A percentile compares a stretch with the other conserved stretches of the same genome.
These are phyloP conservation scores for Diloba caeruleocephala DNA, from an alignment of 2,888 invertebrate species.

Conservation along the genomic window DNA sequence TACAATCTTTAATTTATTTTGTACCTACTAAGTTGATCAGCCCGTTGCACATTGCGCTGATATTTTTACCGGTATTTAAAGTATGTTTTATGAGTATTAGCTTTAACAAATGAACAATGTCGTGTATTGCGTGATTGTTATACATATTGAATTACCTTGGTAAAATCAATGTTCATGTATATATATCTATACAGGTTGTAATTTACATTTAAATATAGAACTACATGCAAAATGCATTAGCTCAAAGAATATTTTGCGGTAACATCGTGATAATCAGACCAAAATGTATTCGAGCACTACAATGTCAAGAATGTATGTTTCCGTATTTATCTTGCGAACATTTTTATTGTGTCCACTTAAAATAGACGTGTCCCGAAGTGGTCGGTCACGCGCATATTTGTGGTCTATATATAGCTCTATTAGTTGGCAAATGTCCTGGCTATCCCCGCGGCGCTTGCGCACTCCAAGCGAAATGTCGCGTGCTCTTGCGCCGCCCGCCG, in stretches of 20 bases:
- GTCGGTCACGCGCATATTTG: constrained; percentile 84
- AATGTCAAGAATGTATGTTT: constrained; percentile 54
- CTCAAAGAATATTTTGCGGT: background rate
- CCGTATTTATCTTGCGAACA: constrained; percentile 68
- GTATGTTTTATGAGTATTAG: constrained; percentile 8
- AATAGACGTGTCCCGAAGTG: constrained; percentile 77
- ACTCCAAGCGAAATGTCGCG: constrained; percentile 72
- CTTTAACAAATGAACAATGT: background rate
- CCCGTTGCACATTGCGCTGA: background rate
- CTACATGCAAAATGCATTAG: background rate
- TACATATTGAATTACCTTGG: no score
- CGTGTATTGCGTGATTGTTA: background rate
- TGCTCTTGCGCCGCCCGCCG: constrained; percentile 58
- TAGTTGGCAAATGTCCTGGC: constrained; percentile 83
- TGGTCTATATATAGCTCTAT: constrained; percentile 80
- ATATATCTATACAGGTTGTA: no score
- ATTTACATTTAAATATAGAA: no score
- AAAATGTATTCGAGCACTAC: constrained; percentile 4
- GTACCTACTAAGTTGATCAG: constrained; percentile 18
- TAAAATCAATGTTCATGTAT: no score
- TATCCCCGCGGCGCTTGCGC: constrained; percentile 62
- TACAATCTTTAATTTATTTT: constrained; percentile 10
- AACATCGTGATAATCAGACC: constrained; percentile 1
- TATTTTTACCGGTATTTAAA: constrained; percentile 5
- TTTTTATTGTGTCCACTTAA: constrained; percentile 72